These are phyloP conservation scores for Nasonia longicornis DNA, from an alignment of 1,140 invertebrate species.

Conservation along the genomic window DNA sequence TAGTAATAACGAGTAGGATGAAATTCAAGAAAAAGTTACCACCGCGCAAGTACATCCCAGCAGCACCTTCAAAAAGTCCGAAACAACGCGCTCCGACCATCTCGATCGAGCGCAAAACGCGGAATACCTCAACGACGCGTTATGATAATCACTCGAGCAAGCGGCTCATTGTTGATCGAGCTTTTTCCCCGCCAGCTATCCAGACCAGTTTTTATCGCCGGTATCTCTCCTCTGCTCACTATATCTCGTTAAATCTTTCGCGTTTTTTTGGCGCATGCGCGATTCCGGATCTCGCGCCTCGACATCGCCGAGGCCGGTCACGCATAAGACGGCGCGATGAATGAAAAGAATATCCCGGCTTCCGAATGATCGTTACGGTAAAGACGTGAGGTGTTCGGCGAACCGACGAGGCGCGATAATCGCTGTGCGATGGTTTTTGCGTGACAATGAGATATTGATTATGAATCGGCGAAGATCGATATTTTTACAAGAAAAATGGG, in stretches of 20 bases:
- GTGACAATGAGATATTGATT: not conserved
- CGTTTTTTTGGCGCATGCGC: slow-evolving; percentile 4
- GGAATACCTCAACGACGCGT: not conserved
- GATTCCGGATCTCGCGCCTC: slow-evolving; percentile 22
- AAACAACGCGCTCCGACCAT: not conserved
- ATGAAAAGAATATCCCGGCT: not conserved
- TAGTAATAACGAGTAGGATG: not conserved
- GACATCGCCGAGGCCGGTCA: slow-evolving; percentile 23
- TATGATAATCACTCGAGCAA: slow-evolving; percentile 16
- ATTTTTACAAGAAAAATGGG: not conserved
- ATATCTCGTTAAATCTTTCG: slow-evolving; percentile 14
- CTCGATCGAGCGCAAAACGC: not conserved
- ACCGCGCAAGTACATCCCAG: not conserved
- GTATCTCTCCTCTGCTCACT: not conserved
- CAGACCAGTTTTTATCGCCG: slow-evolving; percentile 19
- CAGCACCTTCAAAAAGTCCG: not conserved
- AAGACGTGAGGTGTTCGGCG: not conserved
- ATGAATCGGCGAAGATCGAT: slow-evolving; percentile 4
- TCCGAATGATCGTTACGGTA: slow-evolving; percentile 27
- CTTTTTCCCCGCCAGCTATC: not conserved
- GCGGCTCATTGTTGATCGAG: slow-evolving; percentile 9
- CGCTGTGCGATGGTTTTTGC: not conserved
- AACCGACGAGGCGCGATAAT: not conserved
- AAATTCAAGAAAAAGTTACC: not conserved
- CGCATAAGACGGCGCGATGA: slow-evolving; percentile 5